Evolutionary conservation across 2,113 vertebrate species (phyloP).

Genomic region (Capreolus pygargus): DNA sequence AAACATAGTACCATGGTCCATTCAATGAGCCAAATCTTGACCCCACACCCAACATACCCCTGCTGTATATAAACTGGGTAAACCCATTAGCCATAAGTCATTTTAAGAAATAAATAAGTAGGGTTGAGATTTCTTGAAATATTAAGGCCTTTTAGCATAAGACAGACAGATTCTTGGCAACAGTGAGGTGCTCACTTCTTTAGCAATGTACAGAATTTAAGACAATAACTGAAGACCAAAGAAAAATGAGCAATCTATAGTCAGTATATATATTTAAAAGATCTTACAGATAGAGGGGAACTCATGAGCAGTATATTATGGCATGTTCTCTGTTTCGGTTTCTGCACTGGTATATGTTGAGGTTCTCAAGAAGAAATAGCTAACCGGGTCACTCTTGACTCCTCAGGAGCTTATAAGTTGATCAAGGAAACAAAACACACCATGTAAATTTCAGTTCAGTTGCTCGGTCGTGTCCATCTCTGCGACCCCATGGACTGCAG

Average conservation of each 20-base stretch:
- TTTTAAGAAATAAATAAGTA: slow-evolving; percentile 23
- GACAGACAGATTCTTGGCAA: not conserved
- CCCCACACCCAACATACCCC: not conserved
- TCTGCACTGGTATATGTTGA: not conserved
- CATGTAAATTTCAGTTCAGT: not conserved
- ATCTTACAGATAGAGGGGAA: not conserved
- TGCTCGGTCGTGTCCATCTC: not conserved
- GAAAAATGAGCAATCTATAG: not conserved
- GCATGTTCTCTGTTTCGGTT: not conserved
- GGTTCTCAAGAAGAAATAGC: not conserved
- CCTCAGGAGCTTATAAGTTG: not conserved
- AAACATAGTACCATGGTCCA: not conserved
- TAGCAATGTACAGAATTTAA: not conserved
- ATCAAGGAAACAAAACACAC: not conserved
- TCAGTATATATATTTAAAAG: slow-evolving; percentile 20
- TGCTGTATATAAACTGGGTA: not conserved
- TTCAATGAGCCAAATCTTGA: slow-evolving; percentile 1
- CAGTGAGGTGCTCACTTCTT: slow-evolving; percentile 9
- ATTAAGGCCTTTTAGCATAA: not conserved
- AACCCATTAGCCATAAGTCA: not conserved
- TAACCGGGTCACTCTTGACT: not conserved
- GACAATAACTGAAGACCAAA: not conserved
- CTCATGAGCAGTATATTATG: not conserved
- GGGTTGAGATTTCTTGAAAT: slow-evolving; percentile 12
- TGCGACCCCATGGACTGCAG: not conserved